Evolutionary conservation across 30 jellyfish, hydroid and myxozoan genomes (phyloP), one percentile per base, ranked within the genome.

Genomic region (Hydractinia echinata): DNA sequence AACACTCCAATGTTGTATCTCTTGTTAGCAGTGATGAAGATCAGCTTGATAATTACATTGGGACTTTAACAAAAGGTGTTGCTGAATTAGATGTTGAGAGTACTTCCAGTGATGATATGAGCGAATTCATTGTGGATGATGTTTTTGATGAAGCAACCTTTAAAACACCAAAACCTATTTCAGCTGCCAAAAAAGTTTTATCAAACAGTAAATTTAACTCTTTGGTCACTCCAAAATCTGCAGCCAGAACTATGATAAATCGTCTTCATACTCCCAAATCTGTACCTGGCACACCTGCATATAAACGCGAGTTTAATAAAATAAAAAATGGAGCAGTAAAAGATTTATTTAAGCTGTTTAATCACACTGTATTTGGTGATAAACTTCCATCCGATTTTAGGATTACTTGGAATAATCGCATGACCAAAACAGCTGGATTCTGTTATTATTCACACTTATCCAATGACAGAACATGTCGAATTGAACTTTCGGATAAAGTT

Each of bases 371-470:
- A 19, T 92, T 92, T 61, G 95, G 84, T 8, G 77, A 79, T 64
- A 76, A 87, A 92, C 83, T 91, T 16, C 97, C 97, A 10, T 55
- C 73, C 5, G 95, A 86, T 60, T 72, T 83, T 18, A 61, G 56
- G 20, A 83, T 92, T 55, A 81, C 85, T 44, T 92, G 96, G 94
- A 92, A 92, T 76, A 92, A 86, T 9, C 83, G 98, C 71, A 83
- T 92, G 95, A 86, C 96, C 53, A 78, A 83, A 62, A 92, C 98
- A n/a, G 98, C 98, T 48, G 98, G 98, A 1, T 86, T 86, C 66
- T 92, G 98, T 79, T 86, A 92, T 68, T 92, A 86, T 77, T 72
- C 61, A 8, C 8, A 30, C 50, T 51, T 79, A 51, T 0, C 60
- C 18, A 61, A 61, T 51, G 77, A 30, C 54, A 49, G 89, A 67